A percentile compares a stretch with the other conserved stretches of the same genome.
Conservation (phyloP, 2,113 vertebrate species). For the Ornithorhynchus anatinus region DNA sequence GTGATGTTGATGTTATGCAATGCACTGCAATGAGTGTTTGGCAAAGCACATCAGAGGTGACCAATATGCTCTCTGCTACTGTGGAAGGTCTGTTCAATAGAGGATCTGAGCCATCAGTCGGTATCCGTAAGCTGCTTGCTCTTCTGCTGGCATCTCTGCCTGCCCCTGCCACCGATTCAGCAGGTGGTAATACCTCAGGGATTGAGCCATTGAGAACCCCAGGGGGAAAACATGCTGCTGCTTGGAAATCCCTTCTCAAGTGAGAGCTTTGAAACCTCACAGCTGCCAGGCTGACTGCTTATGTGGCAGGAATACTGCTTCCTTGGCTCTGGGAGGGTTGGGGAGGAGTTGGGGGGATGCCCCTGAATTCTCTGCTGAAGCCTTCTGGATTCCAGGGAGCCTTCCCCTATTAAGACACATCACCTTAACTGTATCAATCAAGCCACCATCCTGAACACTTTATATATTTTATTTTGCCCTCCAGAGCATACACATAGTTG, state of each 20-base stretch:
- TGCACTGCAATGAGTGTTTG: no score
- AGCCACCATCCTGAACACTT: no score
- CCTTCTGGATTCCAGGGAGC: no score
- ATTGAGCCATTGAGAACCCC: constrained; percentile 39
- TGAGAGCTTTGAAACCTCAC: constrained; percentile 54
- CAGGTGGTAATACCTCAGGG: constrained; percentile 42
- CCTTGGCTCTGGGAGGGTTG: not conserved
- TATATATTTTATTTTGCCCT: no score
- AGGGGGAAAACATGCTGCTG: constrained; percentile 24
- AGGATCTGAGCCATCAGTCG: constrained; percentile 14
- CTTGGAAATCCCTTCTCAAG: constrained; percentile 61
- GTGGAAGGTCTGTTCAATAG: no score
- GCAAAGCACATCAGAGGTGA: no score
- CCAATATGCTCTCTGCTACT: no score
- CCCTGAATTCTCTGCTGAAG: not conserved
- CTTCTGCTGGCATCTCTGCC: constrained; percentile 32
- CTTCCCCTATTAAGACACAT: no score
- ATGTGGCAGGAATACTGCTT: constrained; percentile 52
- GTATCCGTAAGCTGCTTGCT: not conserved
- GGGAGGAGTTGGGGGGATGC: not conserved
- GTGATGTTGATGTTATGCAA: no score
- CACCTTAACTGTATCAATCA: no score
- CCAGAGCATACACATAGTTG: no score
- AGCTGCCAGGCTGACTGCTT: constrained; percentile 56
- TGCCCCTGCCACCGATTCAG: not conserved